Percentiles rank a stretch among this genome's conserved stretches.
phyloP scores from a whole-genome alignment of 2,888 invertebrate genomes.

The Amphiduros pacificus region DNA sequence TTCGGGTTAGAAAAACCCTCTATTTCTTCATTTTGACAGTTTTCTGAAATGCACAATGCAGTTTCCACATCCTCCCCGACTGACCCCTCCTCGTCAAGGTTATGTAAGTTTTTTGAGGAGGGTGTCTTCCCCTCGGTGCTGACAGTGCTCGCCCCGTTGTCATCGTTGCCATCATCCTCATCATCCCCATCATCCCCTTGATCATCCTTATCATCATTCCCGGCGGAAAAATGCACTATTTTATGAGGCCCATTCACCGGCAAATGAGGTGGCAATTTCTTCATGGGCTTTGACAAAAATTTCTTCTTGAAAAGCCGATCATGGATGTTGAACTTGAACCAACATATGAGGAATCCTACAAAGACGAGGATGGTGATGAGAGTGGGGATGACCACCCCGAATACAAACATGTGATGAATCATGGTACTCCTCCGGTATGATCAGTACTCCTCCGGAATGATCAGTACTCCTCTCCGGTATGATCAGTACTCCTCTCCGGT shows the following conservation, averaged over 20 bases:
- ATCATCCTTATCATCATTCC: not conserved
- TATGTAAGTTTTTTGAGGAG: not conserved
- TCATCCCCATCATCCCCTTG: not conserved
- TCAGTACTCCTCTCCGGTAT: too few relatives aligned
- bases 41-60: too few relatives aligned
- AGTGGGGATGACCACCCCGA: slow-evolving; percentile 52
- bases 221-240: not conserved
- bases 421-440: too few relatives aligned
- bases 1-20: not conserved
- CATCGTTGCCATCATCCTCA: not conserved
- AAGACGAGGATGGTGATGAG: slow-evolving; percentile 49
- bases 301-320: slow-evolving; percentile 14
- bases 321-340: slow-evolving; percentile 38
- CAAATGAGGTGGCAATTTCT: not conserved
- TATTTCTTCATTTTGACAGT: too few relatives aligned
- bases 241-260: not conserved
- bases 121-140: not conserved
- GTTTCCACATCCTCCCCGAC: too few relatives aligned
- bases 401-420: slow-evolving; percentile 41
- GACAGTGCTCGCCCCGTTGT: not conserved
- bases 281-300: slow-evolving; percentile 9
- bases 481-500: too few relatives aligned
- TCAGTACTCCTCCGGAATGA: too few relatives aligned
- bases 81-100: not conserved
- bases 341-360: slow-evolving; percentile 49